Conservation (phyloP, 2,888 invertebrate genomes). For the Phrixothrix hirtus region DNA sequence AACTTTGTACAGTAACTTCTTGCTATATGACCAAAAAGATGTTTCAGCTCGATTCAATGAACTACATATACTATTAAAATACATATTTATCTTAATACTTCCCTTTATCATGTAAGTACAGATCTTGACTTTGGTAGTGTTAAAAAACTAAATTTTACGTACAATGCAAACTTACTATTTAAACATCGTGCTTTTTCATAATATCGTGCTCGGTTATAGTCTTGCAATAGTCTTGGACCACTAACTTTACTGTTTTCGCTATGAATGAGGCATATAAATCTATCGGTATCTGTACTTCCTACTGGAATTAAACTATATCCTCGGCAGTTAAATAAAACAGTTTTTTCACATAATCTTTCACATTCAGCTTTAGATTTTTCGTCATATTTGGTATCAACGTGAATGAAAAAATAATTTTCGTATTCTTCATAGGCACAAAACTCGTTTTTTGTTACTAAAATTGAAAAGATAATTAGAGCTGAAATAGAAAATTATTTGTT, state of each 20-base stretch:
- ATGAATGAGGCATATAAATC: slow-evolving; percentile 68
- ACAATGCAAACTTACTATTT: slow-evolving; percentile 66
- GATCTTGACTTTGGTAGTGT: too few relatives aligned
- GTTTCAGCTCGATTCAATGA: too few relatives aligned
- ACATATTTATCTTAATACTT: too few relatives aligned
- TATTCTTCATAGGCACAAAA: slow-evolving; percentile 79
- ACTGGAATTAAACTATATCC: slow-evolving; percentile 63
- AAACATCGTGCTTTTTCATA: slow-evolving; percentile 82
- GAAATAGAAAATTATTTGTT: too few relatives aligned
- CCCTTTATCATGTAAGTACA: too few relatives aligned
- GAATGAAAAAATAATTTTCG: slow-evolving; percentile 68
- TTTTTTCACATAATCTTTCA: slow-evolving; percentile 64
- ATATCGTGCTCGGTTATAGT: slow-evolving; percentile 66
- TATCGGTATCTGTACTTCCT: slow-evolving; percentile 28
- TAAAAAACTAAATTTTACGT: background rate
- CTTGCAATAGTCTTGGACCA: slow-evolving; percentile 71
- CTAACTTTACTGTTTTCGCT: slow-evolving; percentile 81
- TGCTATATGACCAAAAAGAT: too few relatives aligned
- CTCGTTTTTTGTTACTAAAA: slow-evolving; percentile 59
- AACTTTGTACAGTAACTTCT: too few relatives aligned
- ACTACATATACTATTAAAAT: too few relatives aligned
- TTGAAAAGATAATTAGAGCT: background rate
- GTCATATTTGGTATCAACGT: slow-evolving; percentile 61
- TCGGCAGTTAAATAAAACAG: slow-evolving; percentile 70
- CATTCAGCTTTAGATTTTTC: slow-evolving; percentile 61